Evolutionary conservation across 2,113 vertebrate genomes (phyloP), one percentile per base, ranked within the genome.

Genomic region (Scolopax mira): DNA sequence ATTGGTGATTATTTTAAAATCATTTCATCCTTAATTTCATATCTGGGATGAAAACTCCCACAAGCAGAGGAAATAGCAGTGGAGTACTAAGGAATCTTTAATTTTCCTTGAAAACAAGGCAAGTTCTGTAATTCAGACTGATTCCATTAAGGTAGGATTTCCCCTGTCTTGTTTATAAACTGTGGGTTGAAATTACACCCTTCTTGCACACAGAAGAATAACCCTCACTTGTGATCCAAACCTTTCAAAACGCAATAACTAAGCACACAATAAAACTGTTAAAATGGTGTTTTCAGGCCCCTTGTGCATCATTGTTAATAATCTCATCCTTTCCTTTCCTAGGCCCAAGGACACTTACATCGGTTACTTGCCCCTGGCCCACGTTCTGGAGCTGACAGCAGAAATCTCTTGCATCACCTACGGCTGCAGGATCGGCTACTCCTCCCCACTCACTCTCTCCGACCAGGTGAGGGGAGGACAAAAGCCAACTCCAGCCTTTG

Each of bases 401-500:
- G 99, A 99, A 97, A 99, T 99, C 74, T 99, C 99, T 37, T 99
- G 99, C 61, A 97, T 99, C 92, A 98, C 99, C 4, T 99, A 99
- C 1, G 99, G 99, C 94, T 99, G 99, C 97, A 98, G 99, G 79
- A 99, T 99, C 7, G 99, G 99, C 39, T 99, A 99, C 85, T 99
- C 99, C 25, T 99, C 99, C 78, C 99, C 99, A 6, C 99, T 99
- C 92, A 99, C 99, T 0, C 97, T 99, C 4, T 99, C 99, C 1
- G 99, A 99, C 92, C 99, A 99, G 99, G 99, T 99, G 97, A 98
- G 95, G n/a, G 55, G 65, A 51, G 41, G 80, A 22, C 64, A 72
- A 84, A 79, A 54, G 30, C 72, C 72, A 42, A 72, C 30, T 18
- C n/a, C 5, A 83, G 48, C 62, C 49, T 31, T 11, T 46, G 44